Percentiles rank a stretch among this genome's conserved stretches.
These are phyloP conservation scores for Cygnus olor DNA, from an alignment of 2,797 vertebrate genomes.

Conservation along the genomic window DNA sequence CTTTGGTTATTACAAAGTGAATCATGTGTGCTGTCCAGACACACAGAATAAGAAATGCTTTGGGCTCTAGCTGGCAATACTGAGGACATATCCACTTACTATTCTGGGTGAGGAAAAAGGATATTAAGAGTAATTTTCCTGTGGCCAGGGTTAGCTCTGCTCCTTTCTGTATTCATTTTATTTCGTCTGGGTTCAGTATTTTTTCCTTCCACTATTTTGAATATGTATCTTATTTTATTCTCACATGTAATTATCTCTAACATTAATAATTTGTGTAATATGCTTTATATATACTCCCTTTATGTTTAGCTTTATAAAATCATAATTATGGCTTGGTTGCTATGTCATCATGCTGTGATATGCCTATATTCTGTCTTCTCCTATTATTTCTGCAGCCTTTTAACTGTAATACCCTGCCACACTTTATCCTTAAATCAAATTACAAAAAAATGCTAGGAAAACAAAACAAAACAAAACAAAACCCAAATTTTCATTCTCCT, in stretches of 20 bases:
- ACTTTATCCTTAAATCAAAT: slow-evolving; percentile 42
- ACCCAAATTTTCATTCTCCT: neutral
- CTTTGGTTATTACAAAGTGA: neutral
- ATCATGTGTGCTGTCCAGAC: neutral
- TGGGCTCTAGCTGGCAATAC: neutral
- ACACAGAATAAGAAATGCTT: neutral
- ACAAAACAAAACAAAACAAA: neutral
- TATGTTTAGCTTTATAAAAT: slow-evolving; percentile 21
- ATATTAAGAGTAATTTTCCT: neutral
- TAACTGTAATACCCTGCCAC: slow-evolving; percentile 23
- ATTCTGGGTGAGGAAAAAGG: neutral
- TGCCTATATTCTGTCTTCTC: neutral
- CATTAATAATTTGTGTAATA: slow-evolving; percentile 6
- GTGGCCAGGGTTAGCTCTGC: neutral
- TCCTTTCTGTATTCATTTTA: neutral
- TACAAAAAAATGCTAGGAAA: neutral
- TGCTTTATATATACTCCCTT: neutral
- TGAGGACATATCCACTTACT: neutral
- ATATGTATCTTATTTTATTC: neutral
- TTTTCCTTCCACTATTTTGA: neutral
- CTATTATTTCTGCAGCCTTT: slow-evolving; percentile 40
- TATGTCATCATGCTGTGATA: slow-evolving; percentile 14
- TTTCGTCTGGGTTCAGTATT: neutral
- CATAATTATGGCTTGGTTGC: slow-evolving; percentile 21
- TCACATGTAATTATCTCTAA: slow-evolving; percentile 2